Percentiles rank a stretch among this genome's conserved stretches.
Evolutionary conservation across 2,888 invertebrate genomes (phyloP).

Genomic region (Mylabris sibirica): DNA sequence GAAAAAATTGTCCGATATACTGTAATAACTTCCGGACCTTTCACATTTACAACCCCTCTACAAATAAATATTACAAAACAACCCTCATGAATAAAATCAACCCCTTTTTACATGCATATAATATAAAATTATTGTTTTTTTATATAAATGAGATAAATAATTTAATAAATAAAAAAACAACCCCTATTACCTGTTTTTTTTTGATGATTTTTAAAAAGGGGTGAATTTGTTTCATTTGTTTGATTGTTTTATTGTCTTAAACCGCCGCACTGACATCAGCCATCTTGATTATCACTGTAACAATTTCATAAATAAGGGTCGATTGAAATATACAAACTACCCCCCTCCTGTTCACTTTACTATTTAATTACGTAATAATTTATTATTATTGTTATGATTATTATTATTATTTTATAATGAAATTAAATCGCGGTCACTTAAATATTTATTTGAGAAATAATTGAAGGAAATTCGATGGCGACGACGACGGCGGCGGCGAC

Average conservation of each 20-base stretch:
- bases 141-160: too few relatives aligned
- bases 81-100: not conserved
- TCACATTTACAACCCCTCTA: too few relatives aligned
- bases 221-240: not conserved
- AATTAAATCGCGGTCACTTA: not conserved
- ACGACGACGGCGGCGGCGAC: not conserved
- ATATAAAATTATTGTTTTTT: too few relatives aligned
- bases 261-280: constrained; percentile 3
- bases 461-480: not conserved
- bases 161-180: not conserved
- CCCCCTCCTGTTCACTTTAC: not conserved
- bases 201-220: not conserved
- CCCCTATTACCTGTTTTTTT: constrained; percentile 1
- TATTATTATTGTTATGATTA: not conserved
- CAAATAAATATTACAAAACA: not conserved
- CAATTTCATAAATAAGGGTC: not conserved
- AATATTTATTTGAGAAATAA: not conserved
- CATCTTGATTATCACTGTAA: constrained; percentile 14
- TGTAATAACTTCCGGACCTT: too few relatives aligned
- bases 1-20: not conserved
- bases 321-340: not conserved
- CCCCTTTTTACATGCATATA: not conserved
- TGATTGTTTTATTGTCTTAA: not conserved
- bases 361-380: not conserved
- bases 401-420: not conserved